Percentiles rank a stretch among this genome's conserved stretches.
phyloP scores from a whole-genome alignment of 2,888 invertebrate species.

The Sminthurinus aureus region DNA sequence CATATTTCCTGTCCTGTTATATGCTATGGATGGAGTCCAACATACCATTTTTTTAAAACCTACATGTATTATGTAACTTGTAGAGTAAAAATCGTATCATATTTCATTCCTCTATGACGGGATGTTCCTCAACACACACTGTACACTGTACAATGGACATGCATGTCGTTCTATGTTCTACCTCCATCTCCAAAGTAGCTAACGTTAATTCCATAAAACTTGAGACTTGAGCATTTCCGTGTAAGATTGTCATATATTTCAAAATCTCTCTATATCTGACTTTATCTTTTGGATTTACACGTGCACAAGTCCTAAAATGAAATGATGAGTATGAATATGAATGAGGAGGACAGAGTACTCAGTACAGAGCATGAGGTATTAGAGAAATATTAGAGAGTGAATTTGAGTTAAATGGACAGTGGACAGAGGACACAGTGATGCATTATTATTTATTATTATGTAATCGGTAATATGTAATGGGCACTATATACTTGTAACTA shows the following conservation, averaged over 20 bases:
- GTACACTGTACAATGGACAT: not conserved
- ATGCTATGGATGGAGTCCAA: not conserved
- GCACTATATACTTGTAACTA: too few relatives aligned
- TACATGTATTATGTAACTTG: not conserved
- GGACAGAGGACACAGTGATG: too few relatives aligned
- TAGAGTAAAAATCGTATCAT: not conserved
- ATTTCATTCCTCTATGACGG: not conserved
- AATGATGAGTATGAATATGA: not conserved
- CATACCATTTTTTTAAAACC: not conserved
- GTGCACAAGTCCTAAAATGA: not conserved
- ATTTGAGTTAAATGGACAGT: too few relatives aligned
- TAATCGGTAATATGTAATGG: too few relatives aligned
- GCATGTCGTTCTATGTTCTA: too few relatives aligned
- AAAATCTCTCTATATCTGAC: not conserved
- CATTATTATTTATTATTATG: too few relatives aligned
- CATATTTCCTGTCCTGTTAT: slow-evolving; percentile 17
- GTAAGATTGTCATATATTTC: not conserved
- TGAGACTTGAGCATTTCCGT: not conserved
- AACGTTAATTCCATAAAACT: too few relatives aligned
- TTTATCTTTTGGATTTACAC: not conserved
- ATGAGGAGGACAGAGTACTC: not conserved
- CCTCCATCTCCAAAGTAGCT: too few relatives aligned
- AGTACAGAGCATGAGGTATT: not conserved
- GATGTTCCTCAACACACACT: not conserved
- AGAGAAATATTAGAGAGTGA: not conserved